phyloP scores from a whole-genome alignment of 2,888 invertebrate species.

The Cerceris rybyensis region DNA sequence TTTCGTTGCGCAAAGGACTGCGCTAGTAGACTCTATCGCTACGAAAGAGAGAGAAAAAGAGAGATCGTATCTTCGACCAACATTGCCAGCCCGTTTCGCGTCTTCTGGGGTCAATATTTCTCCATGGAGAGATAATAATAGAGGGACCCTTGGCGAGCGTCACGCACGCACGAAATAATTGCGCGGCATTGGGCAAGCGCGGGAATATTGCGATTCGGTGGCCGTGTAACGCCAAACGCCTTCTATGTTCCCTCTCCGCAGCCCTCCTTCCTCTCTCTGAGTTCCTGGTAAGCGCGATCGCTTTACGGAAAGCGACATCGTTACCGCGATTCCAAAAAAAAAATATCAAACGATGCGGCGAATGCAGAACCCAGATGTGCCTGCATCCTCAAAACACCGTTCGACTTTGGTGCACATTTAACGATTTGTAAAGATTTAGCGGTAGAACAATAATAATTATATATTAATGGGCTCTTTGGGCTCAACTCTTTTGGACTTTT shows the following conservation, averaged over 20 bases:
- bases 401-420: neutral
- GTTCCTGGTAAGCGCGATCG: constrained; percentile 18
- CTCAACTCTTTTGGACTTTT: no score
- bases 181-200: constrained; percentile 49
- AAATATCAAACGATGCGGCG: constrained; percentile 7
- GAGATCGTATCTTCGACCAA: constrained; percentile 38
- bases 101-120: constrained; percentile 52
- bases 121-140: constrained; percentile 56
- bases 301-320: constrained; percentile 35
- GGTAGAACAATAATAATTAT: no score
- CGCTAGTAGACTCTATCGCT: no score
- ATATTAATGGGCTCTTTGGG: no score
- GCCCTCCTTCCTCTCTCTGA: no score
- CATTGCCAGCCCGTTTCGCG: constrained; percentile 3
- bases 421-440: no score
- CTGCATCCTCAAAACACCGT: no score
- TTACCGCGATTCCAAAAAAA: constrained; percentile 29
- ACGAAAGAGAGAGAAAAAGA: neutral
- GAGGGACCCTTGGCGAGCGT: constrained; percentile 49
- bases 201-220: constrained; percentile 34
- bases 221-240: constrained; percentile 24
- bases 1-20: no score
- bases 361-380: no score
- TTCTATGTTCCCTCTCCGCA: neutral
- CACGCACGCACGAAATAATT: constrained; percentile 50